Conservation (phyloP, 2,888 invertebrate species). For the Terebella lapidaria region DNA sequence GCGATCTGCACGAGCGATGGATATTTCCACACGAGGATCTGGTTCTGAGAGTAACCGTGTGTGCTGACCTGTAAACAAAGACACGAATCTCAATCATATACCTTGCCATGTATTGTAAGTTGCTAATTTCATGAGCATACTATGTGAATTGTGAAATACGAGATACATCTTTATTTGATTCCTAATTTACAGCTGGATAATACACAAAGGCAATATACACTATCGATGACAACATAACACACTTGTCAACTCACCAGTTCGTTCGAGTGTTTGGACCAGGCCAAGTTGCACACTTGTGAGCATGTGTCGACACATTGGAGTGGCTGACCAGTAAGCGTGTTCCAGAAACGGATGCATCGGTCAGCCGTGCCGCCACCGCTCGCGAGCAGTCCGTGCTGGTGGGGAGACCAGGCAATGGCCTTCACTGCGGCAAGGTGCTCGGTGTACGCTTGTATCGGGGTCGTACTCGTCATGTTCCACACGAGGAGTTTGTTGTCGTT, state of each 20-base stretch:
- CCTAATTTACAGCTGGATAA: too few relatives aligned
- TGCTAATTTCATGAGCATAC: too few relatives aligned
- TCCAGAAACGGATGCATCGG: conserved; percentile 64
- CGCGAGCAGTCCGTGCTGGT: conserved; percentile 83
- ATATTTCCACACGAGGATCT: conserved; percentile 95
- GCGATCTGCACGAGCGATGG: conserved; percentile 75
- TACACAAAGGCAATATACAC: too few relatives aligned
- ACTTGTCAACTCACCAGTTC: conserved; percentile 66
- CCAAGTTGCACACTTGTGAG: conserved; percentile 87
- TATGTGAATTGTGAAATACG: too few relatives aligned
- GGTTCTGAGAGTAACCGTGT: conserved; percentile 94
- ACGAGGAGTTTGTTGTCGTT: conserved; percentile 95
- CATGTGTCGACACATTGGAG: conserved; percentile 83
- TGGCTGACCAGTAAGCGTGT: conserved; percentile 67
- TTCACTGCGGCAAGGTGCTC: conserved; percentile 55
- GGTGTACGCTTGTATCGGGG: conserved; percentile 59
- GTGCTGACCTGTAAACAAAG: conserved; percentile 61
- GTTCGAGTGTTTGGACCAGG: conserved; percentile 92
- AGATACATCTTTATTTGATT: too few relatives aligned
- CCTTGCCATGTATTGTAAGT: too few relatives aligned
- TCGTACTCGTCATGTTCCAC: conserved; percentile 59
- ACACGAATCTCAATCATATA: too few relatives aligned
- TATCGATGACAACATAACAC: too few relatives aligned
- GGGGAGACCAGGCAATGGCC: conserved; percentile 94
- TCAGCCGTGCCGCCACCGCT: conserved; percentile 97